Conservation (phyloP, 1,140 invertebrate species). For the Nebria ingens region DNA sequence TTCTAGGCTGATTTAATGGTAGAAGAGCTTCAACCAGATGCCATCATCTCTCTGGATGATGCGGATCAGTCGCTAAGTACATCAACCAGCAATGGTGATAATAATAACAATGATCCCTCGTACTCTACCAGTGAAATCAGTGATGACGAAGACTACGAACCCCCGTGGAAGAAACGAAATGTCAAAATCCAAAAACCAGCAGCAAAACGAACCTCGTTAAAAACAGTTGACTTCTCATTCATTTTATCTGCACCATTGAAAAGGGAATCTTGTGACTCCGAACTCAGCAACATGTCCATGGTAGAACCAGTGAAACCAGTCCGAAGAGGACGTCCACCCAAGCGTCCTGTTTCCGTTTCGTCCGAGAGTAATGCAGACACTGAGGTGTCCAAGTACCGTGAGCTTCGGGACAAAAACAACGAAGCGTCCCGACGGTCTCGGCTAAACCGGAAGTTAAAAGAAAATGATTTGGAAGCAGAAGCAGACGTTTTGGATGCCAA, state of each 20-base stretch:
- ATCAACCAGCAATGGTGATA: slow-evolving; percentile 10
- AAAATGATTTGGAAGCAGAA: slow-evolving; percentile 31
- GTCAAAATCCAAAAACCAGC: slow-evolving; percentile 10
- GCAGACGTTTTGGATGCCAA: slow-evolving; percentile 21
- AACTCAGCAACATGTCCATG: background rate
- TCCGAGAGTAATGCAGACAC: slow-evolving; percentile 27
- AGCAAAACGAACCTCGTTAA: slow-evolving; percentile 10
- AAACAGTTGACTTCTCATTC: slow-evolving; percentile 10
- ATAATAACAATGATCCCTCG: too few species aligned
- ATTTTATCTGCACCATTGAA: background rate
- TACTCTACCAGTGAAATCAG: background rate
- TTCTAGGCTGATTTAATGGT: too few species aligned
- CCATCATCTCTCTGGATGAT: slow-evolving; percentile 15
- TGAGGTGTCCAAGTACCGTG: slow-evolving; percentile 42
- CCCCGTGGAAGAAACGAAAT: slow-evolving; percentile 16
- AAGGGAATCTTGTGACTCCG: background rate
- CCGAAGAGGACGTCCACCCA: slow-evolving; percentile 26
- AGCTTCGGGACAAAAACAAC: slow-evolving; percentile 62
- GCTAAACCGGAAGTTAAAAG: slow-evolving; percentile 58
- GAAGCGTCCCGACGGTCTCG: slow-evolving; percentile 61
- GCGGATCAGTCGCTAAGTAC: slow-evolving; percentile 10
- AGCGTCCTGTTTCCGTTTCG: slow-evolving; percentile 21
- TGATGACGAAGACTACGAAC: slow-evolving; percentile 29
- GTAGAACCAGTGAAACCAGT: background rate
- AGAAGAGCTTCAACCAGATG: too few species aligned